Conservation (phyloP, 2,888 invertebrate species). For the Eumacrocentrus americanus region DNA sequence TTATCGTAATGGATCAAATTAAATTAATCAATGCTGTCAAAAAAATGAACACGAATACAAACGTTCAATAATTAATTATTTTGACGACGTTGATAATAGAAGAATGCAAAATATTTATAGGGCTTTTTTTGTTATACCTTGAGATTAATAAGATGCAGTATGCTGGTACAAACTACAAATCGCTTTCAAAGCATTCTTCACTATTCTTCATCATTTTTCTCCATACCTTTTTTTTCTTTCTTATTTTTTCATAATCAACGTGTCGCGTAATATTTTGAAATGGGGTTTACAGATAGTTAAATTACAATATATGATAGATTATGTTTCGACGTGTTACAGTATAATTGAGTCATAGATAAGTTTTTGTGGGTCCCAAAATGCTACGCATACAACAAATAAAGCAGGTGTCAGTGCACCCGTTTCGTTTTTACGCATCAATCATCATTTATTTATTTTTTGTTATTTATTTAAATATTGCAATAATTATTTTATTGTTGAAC, state of each 20-base stretch:
- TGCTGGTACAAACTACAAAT: neutral
- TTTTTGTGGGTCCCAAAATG: slow-evolving; percentile 54
- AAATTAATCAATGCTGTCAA: neutral
- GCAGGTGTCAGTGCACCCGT: slow-evolving; percentile 33
- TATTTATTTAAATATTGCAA: slow-evolving; percentile 25
- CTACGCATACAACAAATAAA: slow-evolving; percentile 51
- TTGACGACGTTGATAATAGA: neutral
- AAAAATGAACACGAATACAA: neutral
- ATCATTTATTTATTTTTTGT: slow-evolving; percentile 31
- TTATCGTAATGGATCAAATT: neutral
- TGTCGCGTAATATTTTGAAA: slow-evolving; percentile 29
- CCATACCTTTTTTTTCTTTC: slow-evolving; percentile 13
- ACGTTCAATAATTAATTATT: slow-evolving; percentile 1
- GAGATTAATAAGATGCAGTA: neutral
- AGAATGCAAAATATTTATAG: neutral
- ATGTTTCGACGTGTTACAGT: slow-evolving; percentile 31
- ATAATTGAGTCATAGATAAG: slow-evolving; percentile 44
- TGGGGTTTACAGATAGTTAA: slow-evolving; percentile 34
- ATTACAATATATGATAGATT: slow-evolving; percentile 37
- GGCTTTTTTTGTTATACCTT: neutral
- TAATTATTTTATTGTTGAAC: neutral
- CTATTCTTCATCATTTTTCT: slow-evolving; percentile 8
- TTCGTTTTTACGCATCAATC: slow-evolving; percentile 22
- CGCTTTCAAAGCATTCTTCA: neutral
- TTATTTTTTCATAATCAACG: slow-evolving; percentile 22